Evolutionary conservation across 1,140 invertebrate genomes (phyloP), one percentile per base, ranked within the genome.

Genomic region (Lycorma delicatula): DNA sequence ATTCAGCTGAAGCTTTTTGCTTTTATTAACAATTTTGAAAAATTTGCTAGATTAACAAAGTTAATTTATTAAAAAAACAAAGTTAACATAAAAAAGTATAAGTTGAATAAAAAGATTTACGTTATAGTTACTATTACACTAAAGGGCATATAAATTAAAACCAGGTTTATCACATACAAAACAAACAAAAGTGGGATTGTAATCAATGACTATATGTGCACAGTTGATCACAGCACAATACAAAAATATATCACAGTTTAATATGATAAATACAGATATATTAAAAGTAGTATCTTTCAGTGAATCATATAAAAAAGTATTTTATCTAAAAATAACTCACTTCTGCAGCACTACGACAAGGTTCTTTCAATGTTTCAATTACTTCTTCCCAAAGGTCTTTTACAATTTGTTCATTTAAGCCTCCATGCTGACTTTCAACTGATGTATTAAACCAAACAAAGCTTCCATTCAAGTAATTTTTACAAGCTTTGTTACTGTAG

Each of bases 401-500:
- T 1, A 89, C 85, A 49, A 93, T 92, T 67, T 86, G 80, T 71
- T 95, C 91, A 72, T 94, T 93, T 60, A 86, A 77, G 72, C 81
- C 84, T 20, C 88, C 84, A 44, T 85, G 85, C 18, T 78, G 79
- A 63, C 79, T 80, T 53, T 81, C 78, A 56, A 74, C 62, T 53
- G 81, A 79, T 56, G 82, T 79, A 66, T 89, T 89, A 69, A 89
- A 93, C 86, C 89, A 94, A 27, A 93, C 87, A 1, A 85, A 79
- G 25, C 77, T 80, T 47, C 78, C 79, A 18, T 75, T 78, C 26
- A 93, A 78, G 69, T 89, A 88, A 64, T 83, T 79, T 67, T 85
- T 87, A 72, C 93, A 97, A 60, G 93, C 82, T 70, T 87, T 84
- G 26, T 92, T 93, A 75, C 82, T 87, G 71, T 97, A 97, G 2